Conservation (phyloP, 2,113 vertebrate species). For the Semicossyphus pulcher region DNA sequence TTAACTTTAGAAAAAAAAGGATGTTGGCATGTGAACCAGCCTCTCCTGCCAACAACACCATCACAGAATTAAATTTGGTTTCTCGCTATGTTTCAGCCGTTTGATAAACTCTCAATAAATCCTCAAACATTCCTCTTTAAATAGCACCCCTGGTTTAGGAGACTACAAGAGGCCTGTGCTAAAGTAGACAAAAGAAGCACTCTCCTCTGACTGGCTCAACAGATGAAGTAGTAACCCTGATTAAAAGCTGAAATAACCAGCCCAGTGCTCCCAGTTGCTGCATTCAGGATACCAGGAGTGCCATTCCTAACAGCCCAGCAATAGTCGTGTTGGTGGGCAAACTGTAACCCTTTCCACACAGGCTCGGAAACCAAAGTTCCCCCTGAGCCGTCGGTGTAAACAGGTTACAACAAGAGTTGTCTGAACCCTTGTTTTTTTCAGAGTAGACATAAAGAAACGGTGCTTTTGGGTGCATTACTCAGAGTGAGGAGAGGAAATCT, state of each 20-base stretch:
- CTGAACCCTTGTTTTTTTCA: slow-evolving; percentile 8
- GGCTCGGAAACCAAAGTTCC: slow-evolving; percentile 36
- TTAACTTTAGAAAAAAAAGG: slow-evolving; percentile 2
- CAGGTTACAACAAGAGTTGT: slow-evolving; percentile 27
- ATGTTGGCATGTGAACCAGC: slow-evolving; percentile 38
- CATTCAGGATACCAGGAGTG: slow-evolving; percentile 49
- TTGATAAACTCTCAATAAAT: slow-evolving; percentile 23
- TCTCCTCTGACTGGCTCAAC: slow-evolving; percentile 31
- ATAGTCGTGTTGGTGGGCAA: slow-evolving; percentile 40
- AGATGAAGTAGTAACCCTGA: slow-evolving; percentile 42
- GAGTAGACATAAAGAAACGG: slow-evolving; percentile 19
- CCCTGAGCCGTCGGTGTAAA: slow-evolving; percentile 29
- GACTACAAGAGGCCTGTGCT: slow-evolving; percentile 6
- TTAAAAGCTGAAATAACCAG: slow-evolving; percentile 30
- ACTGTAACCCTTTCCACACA: slow-evolving; percentile 34
- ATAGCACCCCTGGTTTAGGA: slow-evolving; percentile 1
- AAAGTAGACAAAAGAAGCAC: slow-evolving; percentile 21
- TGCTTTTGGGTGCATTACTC: slow-evolving; percentile 49
- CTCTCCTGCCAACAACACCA: background rate
- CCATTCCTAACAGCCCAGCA: slow-evolving; percentile 51
- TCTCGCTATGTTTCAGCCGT: background rate
- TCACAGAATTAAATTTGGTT: background rate
- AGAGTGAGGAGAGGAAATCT: slow-evolving; percentile 91
- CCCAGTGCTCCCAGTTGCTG: slow-evolving; percentile 8
- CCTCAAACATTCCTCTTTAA: slow-evolving; percentile 27